Conservation (phyloP, 2,797 vertebrate species). For the Pteronotus mesoamericanus region DNA sequence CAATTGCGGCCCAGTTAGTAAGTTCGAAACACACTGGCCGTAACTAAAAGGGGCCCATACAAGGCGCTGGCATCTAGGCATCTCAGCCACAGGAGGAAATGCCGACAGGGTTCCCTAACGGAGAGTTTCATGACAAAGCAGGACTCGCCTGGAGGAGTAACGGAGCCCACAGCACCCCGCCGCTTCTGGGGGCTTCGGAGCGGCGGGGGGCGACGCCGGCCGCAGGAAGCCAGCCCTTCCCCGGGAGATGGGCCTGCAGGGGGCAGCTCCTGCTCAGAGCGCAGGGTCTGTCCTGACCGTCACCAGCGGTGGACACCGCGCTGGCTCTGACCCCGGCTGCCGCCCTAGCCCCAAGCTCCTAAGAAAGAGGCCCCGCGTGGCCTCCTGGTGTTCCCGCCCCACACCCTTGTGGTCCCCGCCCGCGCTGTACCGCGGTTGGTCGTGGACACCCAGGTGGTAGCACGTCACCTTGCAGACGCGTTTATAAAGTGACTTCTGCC, state of each 20-base stretch:
- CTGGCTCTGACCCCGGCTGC: background rate
- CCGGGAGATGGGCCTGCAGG: rapidly evolving
- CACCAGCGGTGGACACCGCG: background rate
- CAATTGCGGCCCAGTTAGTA: background rate
- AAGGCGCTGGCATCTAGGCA: background rate
- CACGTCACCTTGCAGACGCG: background rate
- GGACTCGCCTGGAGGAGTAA: conserved; percentile 4
- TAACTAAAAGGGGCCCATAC: background rate
- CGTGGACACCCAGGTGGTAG: background rate
- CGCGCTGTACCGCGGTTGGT: too few species aligned
- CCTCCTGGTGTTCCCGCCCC: background rate
- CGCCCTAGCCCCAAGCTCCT: background rate
- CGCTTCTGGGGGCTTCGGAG: conserved; percentile 45
- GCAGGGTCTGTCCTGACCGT: background rate
- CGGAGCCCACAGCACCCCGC: conserved; percentile 37
- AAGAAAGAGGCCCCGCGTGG: background rate
- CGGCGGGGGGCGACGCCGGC: background rate
- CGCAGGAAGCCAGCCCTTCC: background rate
- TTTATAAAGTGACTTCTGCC: background rate
- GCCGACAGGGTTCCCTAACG: conserved; percentile 1
- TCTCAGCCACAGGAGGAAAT: conserved; percentile 49
- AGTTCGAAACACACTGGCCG: background rate
- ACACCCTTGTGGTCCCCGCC: background rate
- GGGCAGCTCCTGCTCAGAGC: rapidly evolving
- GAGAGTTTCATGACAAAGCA: conserved; percentile 37